Conservation (phyloP, 2,797 vertebrate genomes). For the Lagocephalus sceleratus region DNA sequence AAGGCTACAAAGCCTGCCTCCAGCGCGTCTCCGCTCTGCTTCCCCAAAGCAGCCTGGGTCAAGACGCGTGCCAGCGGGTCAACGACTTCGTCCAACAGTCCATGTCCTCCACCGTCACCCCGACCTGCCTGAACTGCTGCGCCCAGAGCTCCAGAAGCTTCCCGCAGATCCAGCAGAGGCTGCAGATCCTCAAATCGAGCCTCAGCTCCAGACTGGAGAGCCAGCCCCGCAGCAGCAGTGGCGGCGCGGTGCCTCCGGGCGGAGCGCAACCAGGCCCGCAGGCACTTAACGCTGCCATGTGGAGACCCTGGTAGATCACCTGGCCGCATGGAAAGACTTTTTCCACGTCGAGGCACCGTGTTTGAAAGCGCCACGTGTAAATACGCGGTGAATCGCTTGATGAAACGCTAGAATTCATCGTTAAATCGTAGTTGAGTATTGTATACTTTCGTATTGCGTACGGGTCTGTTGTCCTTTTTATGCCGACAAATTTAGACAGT, state of each 20-base stretch:
- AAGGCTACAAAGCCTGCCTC: constrained; percentile 83
- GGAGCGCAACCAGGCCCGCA: constrained; percentile 22
- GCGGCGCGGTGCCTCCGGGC: constrained; percentile 13
- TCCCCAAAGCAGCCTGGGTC: constrained; percentile 70
- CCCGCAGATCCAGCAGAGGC: constrained; percentile 66
- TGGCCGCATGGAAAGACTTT: too few relatives aligned
- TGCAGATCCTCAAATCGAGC: constrained; percentile 59
- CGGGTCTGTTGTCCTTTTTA: constrained; percentile 64
- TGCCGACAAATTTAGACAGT: constrained; percentile 67
- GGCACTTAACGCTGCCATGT: constrained; percentile 43
- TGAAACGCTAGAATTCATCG: constrained; percentile 49
- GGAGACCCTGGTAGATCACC: constrained; percentile 72
- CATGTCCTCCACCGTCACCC: constrained; percentile 28
- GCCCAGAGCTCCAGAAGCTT: constrained; percentile 38
- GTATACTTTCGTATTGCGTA: constrained; percentile 69
- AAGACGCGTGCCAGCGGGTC: constrained; percentile 66
- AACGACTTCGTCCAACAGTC: constrained; percentile 74
- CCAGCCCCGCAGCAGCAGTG: constrained; percentile 28
- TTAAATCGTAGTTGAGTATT: constrained; percentile 68
- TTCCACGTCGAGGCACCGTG: neutral
- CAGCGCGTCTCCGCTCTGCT: constrained; percentile 76
- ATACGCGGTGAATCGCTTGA: constrained; percentile 36
- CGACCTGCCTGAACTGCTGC: constrained; percentile 69
- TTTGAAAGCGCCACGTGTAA: constrained; percentile 36
- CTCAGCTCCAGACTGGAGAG: constrained; percentile 36